Base-by-base conservation (phyloP, 2,888 invertebrate genomes). In the Cynaeus angustus region DNA sequence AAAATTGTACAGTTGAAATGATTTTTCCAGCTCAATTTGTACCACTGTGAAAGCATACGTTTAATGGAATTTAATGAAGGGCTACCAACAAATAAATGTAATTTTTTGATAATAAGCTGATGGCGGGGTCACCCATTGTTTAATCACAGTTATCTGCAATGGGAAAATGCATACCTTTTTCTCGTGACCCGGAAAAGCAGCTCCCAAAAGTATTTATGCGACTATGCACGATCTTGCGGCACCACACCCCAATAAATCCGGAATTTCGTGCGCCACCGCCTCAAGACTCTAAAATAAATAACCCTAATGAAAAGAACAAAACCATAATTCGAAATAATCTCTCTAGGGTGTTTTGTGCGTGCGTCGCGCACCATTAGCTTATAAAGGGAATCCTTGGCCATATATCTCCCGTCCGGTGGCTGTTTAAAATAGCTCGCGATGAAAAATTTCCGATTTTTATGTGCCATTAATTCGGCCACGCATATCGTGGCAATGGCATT, bases 401-500 rank as follows among this genome's bases (percentile, higher is more conserved):
- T 64, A 64, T 48, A 30, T 61, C 48, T 45, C 28, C 14, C 12
- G 16, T 33, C 50, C 50, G 13, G 50, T 48, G 8, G 45, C 21
- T 62, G 37, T 62, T 62, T 62, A 62, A 62, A 62, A 38, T 33
- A 14, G 38, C 8, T 26, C 62, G 46, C 50, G 62, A 52, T 64
- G 52, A 64, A 64, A 64, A 64, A 52, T 64, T 41, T 21, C 41
- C 52, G 41, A 41, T 38, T 30, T 64, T 64, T 52, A 64, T 64
- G 53, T 64, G 52, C 52, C 64, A 64, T 64, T 64, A 64, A 64
- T 64, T 52, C 64, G 41, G 33, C 48, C 28, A 41, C 52, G 64
- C 52, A 62, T 48, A 62, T 37, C 52, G 46, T 61, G 59, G 52
- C 52, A 14, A 64, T 64, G 52, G 64, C 41, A 50, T 62, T 41